These are phyloP conservation scores for Thermophis baileyi DNA, from an alignment of 2,113 vertebrate species.

Conservation along the genomic window DNA sequence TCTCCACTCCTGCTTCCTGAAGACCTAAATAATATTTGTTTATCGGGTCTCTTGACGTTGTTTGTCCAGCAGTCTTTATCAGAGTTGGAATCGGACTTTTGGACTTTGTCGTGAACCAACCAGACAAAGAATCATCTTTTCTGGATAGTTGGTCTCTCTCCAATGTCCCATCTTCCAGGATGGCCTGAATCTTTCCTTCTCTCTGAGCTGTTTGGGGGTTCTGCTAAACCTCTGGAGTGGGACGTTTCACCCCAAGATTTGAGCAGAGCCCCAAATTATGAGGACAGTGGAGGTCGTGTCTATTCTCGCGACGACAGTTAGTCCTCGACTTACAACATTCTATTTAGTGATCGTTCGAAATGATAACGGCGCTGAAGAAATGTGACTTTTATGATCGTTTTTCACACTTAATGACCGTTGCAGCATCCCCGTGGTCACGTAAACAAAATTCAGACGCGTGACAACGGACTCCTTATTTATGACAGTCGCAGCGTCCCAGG, in stretches of 20 bases:
- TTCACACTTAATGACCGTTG: too few relatives aligned
- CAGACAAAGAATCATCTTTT: neutral
- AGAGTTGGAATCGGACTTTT: neutral
- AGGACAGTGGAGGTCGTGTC: neutral
- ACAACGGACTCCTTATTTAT: too few relatives aligned
- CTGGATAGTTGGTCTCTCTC: neutral
- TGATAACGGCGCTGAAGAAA: too few relatives aligned
- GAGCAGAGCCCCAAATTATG: neutral
- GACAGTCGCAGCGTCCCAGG: too few relatives aligned
- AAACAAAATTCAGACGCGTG: too few relatives aligned
- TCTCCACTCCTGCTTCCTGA: neutral
- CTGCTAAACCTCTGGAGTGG: neutral
- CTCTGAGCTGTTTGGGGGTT: neutral
- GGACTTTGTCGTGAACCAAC: neutral
- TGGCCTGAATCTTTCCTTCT: neutral
- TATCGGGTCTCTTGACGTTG: neutral
- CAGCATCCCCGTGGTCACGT: too few relatives aligned
- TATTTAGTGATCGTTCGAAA: neutral
- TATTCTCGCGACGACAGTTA: neutral
- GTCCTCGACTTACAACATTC: too few relatives aligned
- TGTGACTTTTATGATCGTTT: rapidly evolving
- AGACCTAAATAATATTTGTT: neutral
- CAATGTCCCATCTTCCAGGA: neutral
- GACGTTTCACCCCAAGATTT: neutral
- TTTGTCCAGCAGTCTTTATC: neutral